Base-by-base conservation (phyloP, 2,888 invertebrate species). In the Euplexia lucipara region DNA sequence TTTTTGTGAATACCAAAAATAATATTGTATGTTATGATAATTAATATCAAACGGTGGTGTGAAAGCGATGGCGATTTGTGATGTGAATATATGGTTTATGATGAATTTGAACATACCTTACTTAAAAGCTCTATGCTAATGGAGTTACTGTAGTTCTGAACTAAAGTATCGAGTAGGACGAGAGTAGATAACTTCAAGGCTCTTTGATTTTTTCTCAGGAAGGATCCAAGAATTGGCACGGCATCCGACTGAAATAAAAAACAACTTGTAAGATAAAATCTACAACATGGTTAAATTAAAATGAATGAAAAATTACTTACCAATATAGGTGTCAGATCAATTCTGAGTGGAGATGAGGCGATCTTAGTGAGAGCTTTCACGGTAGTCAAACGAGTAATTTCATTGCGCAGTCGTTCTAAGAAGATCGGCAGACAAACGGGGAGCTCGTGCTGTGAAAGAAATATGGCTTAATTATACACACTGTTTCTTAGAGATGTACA, bases 301-400 rank as follows among this genome's bases (percentile, higher is more conserved):
- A 53, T 26, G 14, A 0, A 7, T 16, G 14, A 35, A 32, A 12
- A 12, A n/a, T 10, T 70, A 88, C 94, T 91, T 94, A 97, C 97
- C 93, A 98, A 95, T 80, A 98, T 98, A 6, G 98, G 97, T 70
- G 97, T 95, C 59, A 99, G 93, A 90, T 98, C 97, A 63, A 99
- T 98, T 72, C 97, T 96, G 44, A 99, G 92, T 0, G 98, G 98
- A 1, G 98, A 99, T 0, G 98, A 97, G 30, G 99, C 99, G 59
- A 99, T 98, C 95, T 98, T 98, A 7, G 98, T 99, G 12, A 99
- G 95, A 9, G 99, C 99, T 90, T 99, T 99, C 0, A 99, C 99
- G 3, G 99, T 98, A 5, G 99, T 99, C 37, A 99, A 96, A 26
- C 99, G 96, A 0, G 99, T 99, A 57, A 99, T 99, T 95, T 99